These are phyloP conservation scores for Amblyjoppa fuscipennis DNA, from an alignment of 2,888 invertebrate genomes.

Conservation along the genomic window DNA sequence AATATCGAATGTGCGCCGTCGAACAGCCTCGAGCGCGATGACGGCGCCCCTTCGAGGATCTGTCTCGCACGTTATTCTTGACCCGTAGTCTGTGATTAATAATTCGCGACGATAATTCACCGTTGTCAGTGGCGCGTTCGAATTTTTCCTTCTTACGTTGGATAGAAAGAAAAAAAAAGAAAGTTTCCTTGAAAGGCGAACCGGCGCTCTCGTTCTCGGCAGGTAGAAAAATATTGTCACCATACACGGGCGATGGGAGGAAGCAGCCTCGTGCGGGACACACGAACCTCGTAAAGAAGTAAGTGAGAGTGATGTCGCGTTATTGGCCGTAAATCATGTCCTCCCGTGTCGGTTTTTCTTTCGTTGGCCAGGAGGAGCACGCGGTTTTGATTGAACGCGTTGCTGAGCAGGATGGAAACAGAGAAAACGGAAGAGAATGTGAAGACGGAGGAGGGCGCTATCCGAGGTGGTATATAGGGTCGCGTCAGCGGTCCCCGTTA, in stretches of 20 bases:
- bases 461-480: slow-evolving; percentile 1
- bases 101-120: slow-evolving; percentile 30
- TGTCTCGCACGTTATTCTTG: neutral
- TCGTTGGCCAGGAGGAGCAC: slow-evolving; percentile 19
- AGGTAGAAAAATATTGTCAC: slow-evolving; percentile 52
- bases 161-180: slow-evolving; percentile 1
- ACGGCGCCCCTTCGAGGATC: neutral
- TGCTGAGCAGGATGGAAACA: slow-evolving; percentile 31
- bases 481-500: slow-evolving; percentile 25
- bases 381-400: slow-evolving; percentile 62
- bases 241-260: slow-evolving; percentile 13
- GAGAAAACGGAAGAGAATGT: slow-evolving; percentile 20
- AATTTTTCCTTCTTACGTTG: slow-evolving; percentile 3
- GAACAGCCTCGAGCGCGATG: neutral
- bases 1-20: too few species aligned
- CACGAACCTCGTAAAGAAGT: slow-evolving; percentile 50
- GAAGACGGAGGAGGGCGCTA: slow-evolving; percentile 6
- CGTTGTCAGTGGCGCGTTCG: slow-evolving; percentile 14
- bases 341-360: slow-evolving; percentile 40
- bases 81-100: neutral
- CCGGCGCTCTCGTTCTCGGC: neutral
- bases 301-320: slow-evolving; percentile 56
- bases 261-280: slow-evolving; percentile 36
- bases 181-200: slow-evolving; percentile 10
- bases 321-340: slow-evolving; percentile 65